These are phyloP conservation scores for Matsumyia berberina DNA, from an alignment of 2,888 invertebrate species.

Conservation along the genomic window DNA sequence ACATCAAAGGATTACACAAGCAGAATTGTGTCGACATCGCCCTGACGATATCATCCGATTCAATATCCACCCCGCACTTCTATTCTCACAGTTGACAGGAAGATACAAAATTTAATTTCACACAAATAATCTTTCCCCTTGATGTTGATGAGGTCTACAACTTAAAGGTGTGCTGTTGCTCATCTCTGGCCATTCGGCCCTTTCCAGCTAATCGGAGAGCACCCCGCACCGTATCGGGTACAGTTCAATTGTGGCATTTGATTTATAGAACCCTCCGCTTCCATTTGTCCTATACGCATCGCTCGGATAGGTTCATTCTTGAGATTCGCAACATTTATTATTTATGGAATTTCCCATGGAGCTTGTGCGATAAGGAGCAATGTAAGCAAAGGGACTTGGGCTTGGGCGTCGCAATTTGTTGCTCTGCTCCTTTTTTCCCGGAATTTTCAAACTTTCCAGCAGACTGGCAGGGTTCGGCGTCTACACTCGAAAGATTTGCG, in stretches of 20 bases:
- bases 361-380: constrained; percentile 36
- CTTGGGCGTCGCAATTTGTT: constrained; percentile 47
- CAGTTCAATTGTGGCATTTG: constrained; percentile 49
- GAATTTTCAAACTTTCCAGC: constrained; percentile 18
- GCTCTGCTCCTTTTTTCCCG: constrained; percentile 13
- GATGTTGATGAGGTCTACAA: constrained; percentile 29
- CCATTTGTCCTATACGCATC: constrained; percentile 41
- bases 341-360: constrained; percentile 52
- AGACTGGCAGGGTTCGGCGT: constrained; percentile 18
- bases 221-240: constrained; percentile 2
- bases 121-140: constrained; percentile 49
- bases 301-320: constrained; percentile 14
- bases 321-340: constrained; percentile 52
- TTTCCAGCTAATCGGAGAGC: constrained; percentile 5
- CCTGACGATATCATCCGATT: constrained; percentile 27
- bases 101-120: constrained; percentile 46
- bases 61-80: background rate
- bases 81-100: constrained; percentile 22
- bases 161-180: constrained; percentile 20
- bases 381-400: constrained; percentile 31
- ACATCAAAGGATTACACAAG: constrained; percentile 44
- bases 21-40: constrained; percentile 27
- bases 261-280: constrained; percentile 49
- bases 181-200: too few species aligned
- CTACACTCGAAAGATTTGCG: constrained; percentile 55